Evolutionary conservation across 2,888 invertebrate genomes (phyloP).

Genomic region (Notodonta dromedarius): DNA sequence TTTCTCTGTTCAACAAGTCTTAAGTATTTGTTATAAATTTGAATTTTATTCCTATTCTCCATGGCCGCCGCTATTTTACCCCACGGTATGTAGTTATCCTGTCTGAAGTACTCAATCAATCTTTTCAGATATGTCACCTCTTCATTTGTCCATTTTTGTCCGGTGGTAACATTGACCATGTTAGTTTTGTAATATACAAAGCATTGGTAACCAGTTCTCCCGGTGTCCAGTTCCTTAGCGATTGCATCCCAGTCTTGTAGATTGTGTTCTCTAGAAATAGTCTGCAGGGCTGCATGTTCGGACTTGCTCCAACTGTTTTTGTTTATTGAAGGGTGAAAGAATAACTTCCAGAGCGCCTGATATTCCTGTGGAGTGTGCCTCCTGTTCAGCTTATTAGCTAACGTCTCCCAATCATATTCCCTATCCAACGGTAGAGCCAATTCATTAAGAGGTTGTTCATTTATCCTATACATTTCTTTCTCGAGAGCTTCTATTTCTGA

Average conservation of each 20-base stretch:
- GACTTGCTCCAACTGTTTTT: slow-evolving; percentile 65
- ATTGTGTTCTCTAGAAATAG: slow-evolving; percentile 58
- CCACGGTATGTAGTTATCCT: slow-evolving; percentile 90
- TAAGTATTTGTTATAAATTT: slow-evolving; percentile 85
- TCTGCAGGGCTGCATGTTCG: slow-evolving; percentile 58
- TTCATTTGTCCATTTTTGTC: slow-evolving; percentile 85
- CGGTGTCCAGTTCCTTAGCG: slow-evolving; percentile 80
- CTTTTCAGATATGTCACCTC: slow-evolving; percentile 88
- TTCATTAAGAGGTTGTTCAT: slow-evolving; percentile 49
- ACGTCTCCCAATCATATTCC: slow-evolving; percentile 85
- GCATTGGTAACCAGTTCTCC: slow-evolving; percentile 88
- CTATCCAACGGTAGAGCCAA: slow-evolving; percentile 62
- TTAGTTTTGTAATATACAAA: slow-evolving; percentile 87
- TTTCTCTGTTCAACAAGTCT: slow-evolving; percentile 73
- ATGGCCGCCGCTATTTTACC: slow-evolving; percentile 86
- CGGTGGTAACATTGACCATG: slow-evolving; percentile 54
- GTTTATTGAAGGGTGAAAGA: slow-evolving; percentile 87
- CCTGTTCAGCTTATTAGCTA: slow-evolving; percentile 73
- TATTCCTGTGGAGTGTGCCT: slow-evolving; percentile 87
- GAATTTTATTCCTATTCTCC: slow-evolving; percentile 85
- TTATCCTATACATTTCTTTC: slow-evolving; percentile 46
- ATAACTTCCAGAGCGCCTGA: slow-evolving; percentile 88
- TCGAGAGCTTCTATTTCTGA: slow-evolving; percentile 40
- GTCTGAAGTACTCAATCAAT: slow-evolving; percentile 85
- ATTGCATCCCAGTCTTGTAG: slow-evolving; percentile 88